phyloP scores from a whole-genome alignment of 2,888 invertebrate genomes.

The Sphaerophoria taeniata region DNA sequence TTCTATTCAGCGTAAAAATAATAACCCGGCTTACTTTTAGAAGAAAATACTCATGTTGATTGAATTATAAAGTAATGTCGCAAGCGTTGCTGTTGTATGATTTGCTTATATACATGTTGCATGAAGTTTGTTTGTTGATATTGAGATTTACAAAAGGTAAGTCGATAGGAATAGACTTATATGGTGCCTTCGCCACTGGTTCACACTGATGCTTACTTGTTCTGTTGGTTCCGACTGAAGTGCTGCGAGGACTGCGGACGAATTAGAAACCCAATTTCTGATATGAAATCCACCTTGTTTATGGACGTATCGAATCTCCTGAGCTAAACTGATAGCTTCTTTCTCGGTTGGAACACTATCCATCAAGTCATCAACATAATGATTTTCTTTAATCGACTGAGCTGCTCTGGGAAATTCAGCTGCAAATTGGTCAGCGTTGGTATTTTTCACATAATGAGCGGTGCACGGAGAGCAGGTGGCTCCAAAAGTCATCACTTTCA shows the following conservation, averaged over 20 bases:
- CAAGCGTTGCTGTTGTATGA: no score
- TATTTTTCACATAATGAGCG: conserved; percentile 14
- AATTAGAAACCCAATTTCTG: background rate
- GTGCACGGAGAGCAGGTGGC: background rate
- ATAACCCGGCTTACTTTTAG: no score
- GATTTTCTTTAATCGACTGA: conserved; percentile 40
- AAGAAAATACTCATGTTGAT: no score
- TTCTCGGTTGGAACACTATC: conserved; percentile 75
- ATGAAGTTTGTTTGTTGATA: no score
- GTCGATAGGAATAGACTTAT: no score
- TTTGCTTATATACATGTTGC: no score
- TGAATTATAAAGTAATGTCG: no score
- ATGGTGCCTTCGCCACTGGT: no score
- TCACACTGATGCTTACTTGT: background rate
- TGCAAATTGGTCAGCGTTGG: background rate
- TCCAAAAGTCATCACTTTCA: conserved; percentile 19
- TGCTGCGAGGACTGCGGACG: conserved; percentile 1
- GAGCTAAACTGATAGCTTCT: conserved; percentile 64
- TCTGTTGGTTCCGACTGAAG: conserved; percentile 25
- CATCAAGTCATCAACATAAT: conserved; percentile 77
- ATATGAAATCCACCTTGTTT: conserved; percentile 16
- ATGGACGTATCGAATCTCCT: conserved; percentile 62
- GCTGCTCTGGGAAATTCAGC: conserved; percentile 26
- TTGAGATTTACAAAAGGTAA: no score
- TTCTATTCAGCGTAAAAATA: no score